These are phyloP conservation scores for Podarcis raffonei DNA, from an alignment of 2,113 vertebrate species.

Conservation along the genomic window DNA sequence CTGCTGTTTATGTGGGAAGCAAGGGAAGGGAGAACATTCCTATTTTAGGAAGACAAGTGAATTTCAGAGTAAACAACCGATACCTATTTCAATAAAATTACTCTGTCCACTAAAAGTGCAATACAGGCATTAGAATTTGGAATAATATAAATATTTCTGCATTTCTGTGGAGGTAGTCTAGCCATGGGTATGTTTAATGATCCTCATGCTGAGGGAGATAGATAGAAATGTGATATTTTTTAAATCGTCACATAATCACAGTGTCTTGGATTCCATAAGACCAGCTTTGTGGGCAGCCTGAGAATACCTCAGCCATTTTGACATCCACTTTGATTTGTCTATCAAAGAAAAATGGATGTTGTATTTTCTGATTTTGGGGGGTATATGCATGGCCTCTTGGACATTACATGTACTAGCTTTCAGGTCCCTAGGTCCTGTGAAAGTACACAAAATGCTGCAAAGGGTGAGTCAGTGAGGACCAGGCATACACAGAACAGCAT, in stretches of 20 bases:
- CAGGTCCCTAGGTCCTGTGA: too few relatives aligned
- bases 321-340: too few relatives aligned
- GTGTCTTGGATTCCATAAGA: background rate
- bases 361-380: background rate
- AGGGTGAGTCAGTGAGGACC: background rate
- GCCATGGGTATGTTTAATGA: background rate
- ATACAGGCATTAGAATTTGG: background rate
- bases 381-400: background rate
- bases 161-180: background rate
- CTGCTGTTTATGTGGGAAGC: slow-evolving; percentile 5
- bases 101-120: too few relatives aligned
- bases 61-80: slow-evolving; percentile 46
- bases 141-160: background rate
- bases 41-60: slow-evolving; percentile 51
- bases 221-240: background rate
- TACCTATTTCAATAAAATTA: slow-evolving; percentile 32
- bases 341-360: background rate
- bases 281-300: background rate
- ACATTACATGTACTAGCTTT: too few relatives aligned
- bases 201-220: background rate
- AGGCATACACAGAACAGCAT: background rate
- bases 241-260: background rate
- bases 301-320: background rate
- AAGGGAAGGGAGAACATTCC: slow-evolving; percentile 19
- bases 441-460: background rate